phyloP scores from a whole-genome alignment of 23 tunicate genomes.

The Clavelina lepadiformis region DNA sequence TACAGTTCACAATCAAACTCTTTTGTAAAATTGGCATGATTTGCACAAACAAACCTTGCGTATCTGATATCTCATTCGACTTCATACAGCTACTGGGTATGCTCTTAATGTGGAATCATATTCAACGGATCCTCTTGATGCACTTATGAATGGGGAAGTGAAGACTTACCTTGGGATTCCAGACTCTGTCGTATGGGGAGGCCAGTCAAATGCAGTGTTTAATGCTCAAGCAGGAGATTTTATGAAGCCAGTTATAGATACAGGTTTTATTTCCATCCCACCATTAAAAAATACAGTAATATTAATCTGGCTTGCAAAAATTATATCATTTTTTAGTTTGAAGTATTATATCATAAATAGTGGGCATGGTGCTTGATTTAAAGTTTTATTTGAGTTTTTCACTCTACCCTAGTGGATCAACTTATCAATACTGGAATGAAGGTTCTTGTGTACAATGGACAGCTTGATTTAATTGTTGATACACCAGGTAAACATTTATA shows the following conservation, averaged over 20 bases:
- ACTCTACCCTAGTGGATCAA: constrained; percentile 38
- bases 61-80: too few species aligned
- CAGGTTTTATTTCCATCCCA: too few species aligned
- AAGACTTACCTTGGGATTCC: constrained; percentile 69
- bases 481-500: constrained; percentile 84
- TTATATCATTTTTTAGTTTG: background rate
- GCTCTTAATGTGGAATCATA: constrained; percentile 38
- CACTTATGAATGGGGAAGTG: constrained; percentile 65
- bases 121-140: constrained; percentile 56
- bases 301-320: too few species aligned
- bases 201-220: constrained; percentile 66
- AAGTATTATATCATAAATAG: background rate
- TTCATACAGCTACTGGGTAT: constrained; percentile 30
- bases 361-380: background rate
- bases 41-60: background rate
- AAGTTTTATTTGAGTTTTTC: background rate
- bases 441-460: constrained; percentile 88
- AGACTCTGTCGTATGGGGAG: constrained; percentile 74
- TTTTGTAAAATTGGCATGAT: background rate
- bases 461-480: constrained; percentile 78
- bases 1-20: constrained; percentile 1
- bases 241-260: constrained; percentile 84
- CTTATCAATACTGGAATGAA: constrained; percentile 59
- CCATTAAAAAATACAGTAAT: too few species aligned
- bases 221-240: constrained; percentile 70